phyloP scores from a whole-genome alignment of 2,888 invertebrate genomes.

The Drosophila putrida region DNA sequence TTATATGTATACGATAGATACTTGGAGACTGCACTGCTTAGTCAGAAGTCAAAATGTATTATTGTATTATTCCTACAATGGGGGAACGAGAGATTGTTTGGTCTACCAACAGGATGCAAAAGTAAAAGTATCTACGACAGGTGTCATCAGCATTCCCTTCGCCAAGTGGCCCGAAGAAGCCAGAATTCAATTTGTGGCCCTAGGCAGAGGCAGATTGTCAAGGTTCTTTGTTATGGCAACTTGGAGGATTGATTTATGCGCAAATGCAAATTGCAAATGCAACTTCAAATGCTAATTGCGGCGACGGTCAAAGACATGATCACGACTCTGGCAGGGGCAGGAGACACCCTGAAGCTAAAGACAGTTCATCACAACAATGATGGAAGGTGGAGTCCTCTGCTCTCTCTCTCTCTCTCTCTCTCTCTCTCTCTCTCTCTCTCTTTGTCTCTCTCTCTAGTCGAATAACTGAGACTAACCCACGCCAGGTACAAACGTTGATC shows the following conservation, averaged over 20 bases:
- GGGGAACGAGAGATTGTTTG: not conserved
- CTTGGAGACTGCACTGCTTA: slow-evolving; percentile 5
- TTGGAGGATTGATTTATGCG: slow-evolving; percentile 68
- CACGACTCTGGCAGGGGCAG: slow-evolving; percentile 30
- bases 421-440: not conserved
- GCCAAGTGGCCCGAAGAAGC: not conserved
- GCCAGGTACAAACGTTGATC: slow-evolving; percentile 2
- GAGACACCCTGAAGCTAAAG: slow-evolving; percentile 49
- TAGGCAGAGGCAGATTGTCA: slow-evolving; percentile 30
- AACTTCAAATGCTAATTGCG: slow-evolving; percentile 81
- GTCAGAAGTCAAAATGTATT: not conserved
- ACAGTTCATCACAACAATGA: slow-evolving; percentile 75
- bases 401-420: slow-evolving; percentile 12
- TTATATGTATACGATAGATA: slow-evolving; percentile 1
- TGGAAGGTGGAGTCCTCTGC: slow-evolving; percentile 32
- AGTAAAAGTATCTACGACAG: slow-evolving; percentile 51
- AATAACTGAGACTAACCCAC: slow-evolving; percentile 11
- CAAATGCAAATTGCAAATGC: slow-evolving; percentile 76
- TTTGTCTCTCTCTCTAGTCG: not conserved
- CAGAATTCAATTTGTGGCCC: slow-evolving; percentile 28
- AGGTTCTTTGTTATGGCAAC: slow-evolving; percentile 40
- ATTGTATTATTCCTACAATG: too few species aligned
- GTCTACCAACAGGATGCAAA: slow-evolving; percentile 39
- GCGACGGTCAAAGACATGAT: slow-evolving; percentile 75
- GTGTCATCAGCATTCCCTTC: slow-evolving; percentile 29